These are phyloP conservation scores for Cryptophagus acutangulus DNA, from an alignment of 2,888 invertebrate species.

Conservation along the genomic window DNA sequence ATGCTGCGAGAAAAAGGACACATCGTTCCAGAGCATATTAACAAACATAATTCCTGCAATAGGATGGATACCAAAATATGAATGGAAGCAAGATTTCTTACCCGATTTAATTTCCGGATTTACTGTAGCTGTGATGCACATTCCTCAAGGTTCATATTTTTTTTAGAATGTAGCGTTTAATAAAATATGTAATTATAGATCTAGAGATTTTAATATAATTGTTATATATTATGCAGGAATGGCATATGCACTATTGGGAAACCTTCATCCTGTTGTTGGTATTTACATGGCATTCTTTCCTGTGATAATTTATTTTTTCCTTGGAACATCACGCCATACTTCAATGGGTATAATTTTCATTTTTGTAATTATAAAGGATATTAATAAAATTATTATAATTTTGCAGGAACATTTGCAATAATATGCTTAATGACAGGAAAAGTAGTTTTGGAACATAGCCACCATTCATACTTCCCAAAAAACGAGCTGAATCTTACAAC, in stretches of 20 bases:
- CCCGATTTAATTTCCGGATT: slow-evolving; percentile 76
- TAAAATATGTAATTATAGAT: slow-evolving; percentile 1
- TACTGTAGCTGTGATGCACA: slow-evolving; percentile 81
- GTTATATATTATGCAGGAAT: slow-evolving; percentile 55
- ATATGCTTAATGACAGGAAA: slow-evolving; percentile 87
- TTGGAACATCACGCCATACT: slow-evolving; percentile 46
- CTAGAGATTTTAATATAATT: slow-evolving; percentile 18
- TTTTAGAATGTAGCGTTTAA: slow-evolving; percentile 8
- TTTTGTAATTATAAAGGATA: neutral
- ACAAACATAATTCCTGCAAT: too few relatives aligned
- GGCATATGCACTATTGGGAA: slow-evolving; percentile 54
- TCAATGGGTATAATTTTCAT: slow-evolving; percentile 48
- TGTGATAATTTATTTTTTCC: slow-evolving; percentile 45
- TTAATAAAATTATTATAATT: slow-evolving; percentile 3
- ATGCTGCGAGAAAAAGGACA: too few relatives aligned
- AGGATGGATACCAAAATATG: slow-evolving; percentile 61
- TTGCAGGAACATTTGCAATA: slow-evolving; percentile 73
- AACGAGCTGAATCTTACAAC: slow-evolving; percentile 16
- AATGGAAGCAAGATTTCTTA: slow-evolving; percentile 55
- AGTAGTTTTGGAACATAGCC: slow-evolving; percentile 54
- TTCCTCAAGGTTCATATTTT: slow-evolving; percentile 64
- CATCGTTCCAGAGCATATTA: too few relatives aligned
- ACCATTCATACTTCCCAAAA: slow-evolving; percentile 33
- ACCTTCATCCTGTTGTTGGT: slow-evolving; percentile 52
- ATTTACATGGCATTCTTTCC: slow-evolving; percentile 57